Evolutionary conservation across 1,140 invertebrate genomes (phyloP).

Genomic region (Uloborus diversus): DNA sequence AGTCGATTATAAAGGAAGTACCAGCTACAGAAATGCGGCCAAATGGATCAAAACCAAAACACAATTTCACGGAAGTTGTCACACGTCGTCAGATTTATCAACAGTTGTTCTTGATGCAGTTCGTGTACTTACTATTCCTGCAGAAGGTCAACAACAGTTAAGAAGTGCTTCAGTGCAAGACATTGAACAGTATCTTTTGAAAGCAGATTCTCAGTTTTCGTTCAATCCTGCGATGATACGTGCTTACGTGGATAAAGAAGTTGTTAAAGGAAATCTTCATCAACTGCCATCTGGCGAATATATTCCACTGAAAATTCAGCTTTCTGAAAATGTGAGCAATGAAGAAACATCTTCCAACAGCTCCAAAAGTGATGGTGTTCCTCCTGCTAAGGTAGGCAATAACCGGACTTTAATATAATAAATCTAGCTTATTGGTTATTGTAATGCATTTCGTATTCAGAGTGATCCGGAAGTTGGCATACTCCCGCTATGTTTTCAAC

Average conservation of each 20-base stretch:
- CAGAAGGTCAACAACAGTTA: slow-evolving; percentile 1
- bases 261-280: slow-evolving; percentile 37
- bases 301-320: background rate
- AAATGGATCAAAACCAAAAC: slow-evolving; percentile 67
- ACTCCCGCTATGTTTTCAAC: too few species aligned
- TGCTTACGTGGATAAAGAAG: slow-evolving; percentile 62
- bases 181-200: slow-evolving; percentile 60
- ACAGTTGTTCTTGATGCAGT: slow-evolving; percentile 62
- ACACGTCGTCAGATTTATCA: slow-evolving; percentile 62
- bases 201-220: slow-evolving; percentile 49
- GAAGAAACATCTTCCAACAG: background rate
- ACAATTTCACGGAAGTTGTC: slow-evolving; percentile 57
- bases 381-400: slow-evolving; percentile 11
- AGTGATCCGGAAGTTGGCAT: too few species aligned
- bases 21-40: slow-evolving; percentile 81
- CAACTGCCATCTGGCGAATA: slow-evolving; percentile 37
- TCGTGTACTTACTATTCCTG: slow-evolving; percentile 40
- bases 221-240: slow-evolving; percentile 59
- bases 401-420: too few species aligned
- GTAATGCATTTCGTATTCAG: too few species aligned
- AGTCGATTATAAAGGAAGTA: slow-evolving; percentile 87
- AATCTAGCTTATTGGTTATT: too few species aligned
- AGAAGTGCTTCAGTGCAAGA: slow-evolving; percentile 58
- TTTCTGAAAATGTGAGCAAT: background rate
- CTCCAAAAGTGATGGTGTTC: background rate